These are phyloP conservation scores for Sorex maritimensis DNA, from an alignment of 2,797 vertebrate genomes.

Conservation along the genomic window DNA sequence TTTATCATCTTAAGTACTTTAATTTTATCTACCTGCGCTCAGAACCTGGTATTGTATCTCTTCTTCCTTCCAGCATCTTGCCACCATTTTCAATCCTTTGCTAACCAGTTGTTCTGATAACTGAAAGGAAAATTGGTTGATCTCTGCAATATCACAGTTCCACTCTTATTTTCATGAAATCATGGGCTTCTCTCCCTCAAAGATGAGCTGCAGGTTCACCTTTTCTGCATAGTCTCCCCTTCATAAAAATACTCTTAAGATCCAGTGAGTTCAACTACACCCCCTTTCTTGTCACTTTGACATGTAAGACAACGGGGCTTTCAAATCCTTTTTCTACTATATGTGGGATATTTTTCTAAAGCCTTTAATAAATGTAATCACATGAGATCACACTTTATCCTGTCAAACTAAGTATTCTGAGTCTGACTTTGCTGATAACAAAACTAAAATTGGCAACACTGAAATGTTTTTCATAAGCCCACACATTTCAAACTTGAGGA, in stretches of 20 bases:
- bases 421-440: not conserved
- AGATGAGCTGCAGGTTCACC: not conserved
- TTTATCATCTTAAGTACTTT: not conserved
- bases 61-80: not conserved
- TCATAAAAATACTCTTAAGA: too few species aligned
- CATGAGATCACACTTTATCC: not conserved
- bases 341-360: constrained; percentile 10
- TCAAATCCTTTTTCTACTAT: not conserved
- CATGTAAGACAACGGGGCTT: not conserved
- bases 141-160: not conserved
- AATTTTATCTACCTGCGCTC: not conserved
- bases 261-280: not conserved
- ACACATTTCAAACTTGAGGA: not conserved
- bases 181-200: not conserved
- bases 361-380: not conserved
- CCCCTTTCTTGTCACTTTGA: not conserved
- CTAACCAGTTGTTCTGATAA: not conserved
- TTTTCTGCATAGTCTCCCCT: not conserved
- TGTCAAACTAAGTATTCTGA: not conserved
- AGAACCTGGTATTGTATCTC: not conserved
- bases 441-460: not conserved
- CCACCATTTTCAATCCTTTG: not conserved
- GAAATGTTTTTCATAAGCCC: not conserved
- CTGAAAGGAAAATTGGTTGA: not conserved
- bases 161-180: not conserved